Conservation (phyloP, 2,888 invertebrate genomes). For the Odontocolon sp. region DNA sequence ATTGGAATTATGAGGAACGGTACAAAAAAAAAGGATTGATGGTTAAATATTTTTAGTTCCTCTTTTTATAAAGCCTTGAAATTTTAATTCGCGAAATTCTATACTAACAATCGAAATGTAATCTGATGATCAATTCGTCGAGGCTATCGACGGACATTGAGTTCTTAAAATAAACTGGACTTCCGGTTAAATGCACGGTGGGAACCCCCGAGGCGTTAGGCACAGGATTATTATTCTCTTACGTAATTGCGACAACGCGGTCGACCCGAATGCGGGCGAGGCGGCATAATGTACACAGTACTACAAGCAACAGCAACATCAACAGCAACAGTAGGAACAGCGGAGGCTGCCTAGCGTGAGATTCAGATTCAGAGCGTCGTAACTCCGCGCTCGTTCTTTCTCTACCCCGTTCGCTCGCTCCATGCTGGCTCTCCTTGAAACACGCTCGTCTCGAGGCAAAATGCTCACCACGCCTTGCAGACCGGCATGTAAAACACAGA, state of each 20-base stretch:
- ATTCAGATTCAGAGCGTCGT: conserved; percentile 78
- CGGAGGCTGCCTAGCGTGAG: conserved; percentile 75
- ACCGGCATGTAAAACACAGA: conserved; percentile 43
- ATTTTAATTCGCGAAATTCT: neutral
- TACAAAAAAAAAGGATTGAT: no score
- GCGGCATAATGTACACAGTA: conserved; percentile 60
- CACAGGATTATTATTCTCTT: conserved; percentile 46
- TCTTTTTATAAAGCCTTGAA: neutral
- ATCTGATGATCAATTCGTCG: neutral
- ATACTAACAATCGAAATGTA: neutral
- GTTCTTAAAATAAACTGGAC: conserved; percentile 4
- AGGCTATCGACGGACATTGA: neutral
- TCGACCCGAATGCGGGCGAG: conserved; percentile 78
- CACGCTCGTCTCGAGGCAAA: conserved; percentile 67
- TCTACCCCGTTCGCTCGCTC: conserved; percentile 61
- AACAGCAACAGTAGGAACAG: conserved; percentile 14
- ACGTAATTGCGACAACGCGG: conserved; percentile 60
- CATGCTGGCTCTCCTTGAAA: conserved; percentile 77
- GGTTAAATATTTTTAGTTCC: no score
- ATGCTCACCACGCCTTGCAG: conserved; percentile 70
- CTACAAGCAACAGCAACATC: conserved; percentile 21
- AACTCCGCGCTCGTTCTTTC: conserved; percentile 66
- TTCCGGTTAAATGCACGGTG: conserved; percentile 44
- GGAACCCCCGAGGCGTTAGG: conserved; percentile 42
- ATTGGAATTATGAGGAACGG: no score